A percentile compares a stretch with the other conserved stretches of the same genome.
These are phyloP conservation scores for Montipora cactus DNA, from an alignment of 64 coral and sea anemone species.

Conservation along the genomic window DNA sequence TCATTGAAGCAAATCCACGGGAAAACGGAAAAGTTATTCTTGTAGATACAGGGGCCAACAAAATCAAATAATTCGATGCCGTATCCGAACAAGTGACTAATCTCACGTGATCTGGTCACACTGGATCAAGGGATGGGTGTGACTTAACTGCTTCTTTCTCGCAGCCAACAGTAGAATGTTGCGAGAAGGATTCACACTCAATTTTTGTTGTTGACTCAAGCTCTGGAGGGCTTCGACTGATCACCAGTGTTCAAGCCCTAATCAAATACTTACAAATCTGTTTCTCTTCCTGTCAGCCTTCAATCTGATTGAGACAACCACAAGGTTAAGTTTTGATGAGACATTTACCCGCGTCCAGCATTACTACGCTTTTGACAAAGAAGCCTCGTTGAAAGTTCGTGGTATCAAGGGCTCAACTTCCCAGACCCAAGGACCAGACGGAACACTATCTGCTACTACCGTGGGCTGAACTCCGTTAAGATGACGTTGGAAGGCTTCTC, in stretches of 20 bases:
- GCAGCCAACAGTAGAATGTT: no score
- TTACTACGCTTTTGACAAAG: no score
- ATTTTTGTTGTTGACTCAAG: no score
- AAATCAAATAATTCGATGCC: no score
- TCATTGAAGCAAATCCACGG: no score
- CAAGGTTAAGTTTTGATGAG: no score
- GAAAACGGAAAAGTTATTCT: constrained; percentile 30
- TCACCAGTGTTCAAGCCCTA: background rate
- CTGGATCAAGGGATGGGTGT: background rate
- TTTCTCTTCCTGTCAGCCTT: no score
- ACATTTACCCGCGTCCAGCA: no score
- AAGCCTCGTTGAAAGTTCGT: constrained; percentile 26
- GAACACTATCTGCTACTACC: constrained; percentile 56
- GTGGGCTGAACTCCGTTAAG: constrained; percentile 45
- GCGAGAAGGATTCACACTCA: no score
- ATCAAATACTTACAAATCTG: constrained; percentile 41
- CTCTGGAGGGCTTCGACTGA: background rate
- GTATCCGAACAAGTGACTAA: background rate
- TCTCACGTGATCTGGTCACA: constrained; percentile 51
- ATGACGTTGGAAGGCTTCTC: constrained; percentile 55
- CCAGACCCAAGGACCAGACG: constrained; percentile 54
- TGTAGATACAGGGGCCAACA: background rate
- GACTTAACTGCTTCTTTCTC: no score
- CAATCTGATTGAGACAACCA: no score
- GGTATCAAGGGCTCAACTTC: constrained; percentile 41